A percentile compares a stretch with the other conserved stretches of the same genome.
Evolutionary conservation across 2,888 invertebrate genomes (phyloP).

Genomic region (Hofmannophila pseudospretella): DNA sequence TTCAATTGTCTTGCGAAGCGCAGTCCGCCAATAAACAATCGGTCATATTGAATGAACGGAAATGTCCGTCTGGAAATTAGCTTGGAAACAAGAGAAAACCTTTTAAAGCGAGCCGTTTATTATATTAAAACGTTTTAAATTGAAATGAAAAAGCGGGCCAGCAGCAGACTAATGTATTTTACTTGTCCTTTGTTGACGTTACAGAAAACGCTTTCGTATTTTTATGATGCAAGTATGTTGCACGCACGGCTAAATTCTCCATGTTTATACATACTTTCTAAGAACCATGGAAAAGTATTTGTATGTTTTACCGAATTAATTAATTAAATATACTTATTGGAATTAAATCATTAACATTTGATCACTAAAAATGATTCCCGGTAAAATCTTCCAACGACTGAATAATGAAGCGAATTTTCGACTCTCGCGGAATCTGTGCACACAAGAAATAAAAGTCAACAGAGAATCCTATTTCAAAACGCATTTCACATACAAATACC

Average conservation of each 20-base stretch:
- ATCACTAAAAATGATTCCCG: slow-evolving; percentile 14
- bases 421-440: slow-evolving; percentile 17
- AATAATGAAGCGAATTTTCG: slow-evolving; percentile 29
- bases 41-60: slow-evolving; percentile 77
- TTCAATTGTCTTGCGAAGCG: slow-evolving; percentile 69
- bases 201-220: slow-evolving; percentile 26
- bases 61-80: slow-evolving; percentile 74
- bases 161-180: slow-evolving; percentile 53
- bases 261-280: too few relatives aligned
- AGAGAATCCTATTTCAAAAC: slow-evolving; percentile 71
- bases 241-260: too few relatives aligned
- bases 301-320: too few relatives aligned
- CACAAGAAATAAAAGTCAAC: slow-evolving; percentile 62
- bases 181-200: slow-evolving; percentile 37
- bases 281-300: too few relatives aligned
- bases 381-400: slow-evolving; percentile 17
- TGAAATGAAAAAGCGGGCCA: slow-evolving; percentile 46
- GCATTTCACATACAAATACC: slow-evolving; percentile 78
- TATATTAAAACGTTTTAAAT: slow-evolving; percentile 63
- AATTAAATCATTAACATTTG: slow-evolving; percentile 14
- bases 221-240: slow-evolving; percentile 24
- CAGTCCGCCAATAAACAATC: slow-evolving; percentile 70
- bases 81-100: slow-evolving; percentile 73
- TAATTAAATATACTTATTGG: slow-evolving; percentile 2
- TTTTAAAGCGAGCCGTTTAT: slow-evolving; percentile 66